Conservation (phyloP, 1,140 invertebrate genomes). For the Sarcophaga peregrina region DNA sequence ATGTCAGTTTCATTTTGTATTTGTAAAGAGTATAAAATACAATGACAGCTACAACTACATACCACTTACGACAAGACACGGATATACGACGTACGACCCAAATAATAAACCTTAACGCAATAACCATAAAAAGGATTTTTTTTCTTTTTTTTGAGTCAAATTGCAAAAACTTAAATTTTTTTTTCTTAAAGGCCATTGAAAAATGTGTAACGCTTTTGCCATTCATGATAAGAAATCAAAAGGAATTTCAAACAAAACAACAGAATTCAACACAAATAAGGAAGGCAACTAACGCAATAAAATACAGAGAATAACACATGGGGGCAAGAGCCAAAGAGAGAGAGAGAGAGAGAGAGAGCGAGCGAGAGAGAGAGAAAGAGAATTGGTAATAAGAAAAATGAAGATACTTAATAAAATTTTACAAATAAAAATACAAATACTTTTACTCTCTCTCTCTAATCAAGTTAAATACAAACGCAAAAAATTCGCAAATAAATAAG, state of each 20-base stretch:
- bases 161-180: slow-evolving; percentile 14
- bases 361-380: no score
- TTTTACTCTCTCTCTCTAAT: no score
- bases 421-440: neutral
- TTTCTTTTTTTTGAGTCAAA: neutral
- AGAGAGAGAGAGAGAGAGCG: no score
- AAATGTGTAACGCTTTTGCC: neutral
- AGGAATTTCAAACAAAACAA: no score
- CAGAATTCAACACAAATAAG: no score
- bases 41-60: neutral
- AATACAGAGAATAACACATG: no score
- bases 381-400: neutral
- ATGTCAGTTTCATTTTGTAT: slow-evolving; percentile 7
- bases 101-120: slow-evolving; percentile 9
- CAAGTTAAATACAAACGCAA: no score
- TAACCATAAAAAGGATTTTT: neutral
- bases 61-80: neutral
- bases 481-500: no score
- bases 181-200: neutral
- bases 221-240: no score
- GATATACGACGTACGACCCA: neutral
- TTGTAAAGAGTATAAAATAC: neutral
- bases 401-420: slow-evolving; percentile 9
- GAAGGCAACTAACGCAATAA: no score
- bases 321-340: no score